Evolutionary conservation across 1,140 invertebrate species (phyloP), one percentile per base, ranked within the genome.

Genomic region (Leptoteleia sp.): DNA sequence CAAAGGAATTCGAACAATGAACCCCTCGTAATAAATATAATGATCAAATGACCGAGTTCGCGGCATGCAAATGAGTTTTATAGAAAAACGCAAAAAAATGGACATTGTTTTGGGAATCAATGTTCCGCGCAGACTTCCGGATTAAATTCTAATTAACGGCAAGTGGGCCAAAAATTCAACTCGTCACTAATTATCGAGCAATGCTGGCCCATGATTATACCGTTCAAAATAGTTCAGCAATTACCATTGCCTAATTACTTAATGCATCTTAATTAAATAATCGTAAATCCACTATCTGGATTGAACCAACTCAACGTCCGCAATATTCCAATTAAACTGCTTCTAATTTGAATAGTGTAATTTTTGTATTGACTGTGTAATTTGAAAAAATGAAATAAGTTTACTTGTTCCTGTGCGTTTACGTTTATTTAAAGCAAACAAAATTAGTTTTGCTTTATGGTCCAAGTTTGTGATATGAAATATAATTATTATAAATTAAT

Each of bases 191-290:
- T 31, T 27, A 16, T 22, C 45, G 25, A 15, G 4, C 19, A 8
- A 8, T 1, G 12, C 11, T 16, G 9, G 11, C 33, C 1, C n/a
- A 4, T 48, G 33, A 9, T 31, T 1, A 6, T 35, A 19, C 12
- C 9, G 2, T 35, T 35, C 12, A 16, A 52, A 52, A 35, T 52
- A 29, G 25, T 25, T 12, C 22, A 29, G 50, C 19, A 38, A 54
- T 54, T 54, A 54, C 3, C 33, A 15, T 2, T 12, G 13, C 38
- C 13, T 55, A 29, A 42, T 42, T 29, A 16, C 42, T 55, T 29
- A 55, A 42, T 37, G 48, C 29, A 12, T 29, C 4, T 40, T 55
- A 55, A 55, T 55, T 55, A 55, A 42, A 42, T 55, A 35, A 19
- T 37, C 22, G 42, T 45, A 15, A 45, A 45, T 45, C 12, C 12